Evolutionary conservation across 1,140 invertebrate species (phyloP), one percentile per base, ranked within the genome.

Genomic region (Drosophila arawakana): DNA sequence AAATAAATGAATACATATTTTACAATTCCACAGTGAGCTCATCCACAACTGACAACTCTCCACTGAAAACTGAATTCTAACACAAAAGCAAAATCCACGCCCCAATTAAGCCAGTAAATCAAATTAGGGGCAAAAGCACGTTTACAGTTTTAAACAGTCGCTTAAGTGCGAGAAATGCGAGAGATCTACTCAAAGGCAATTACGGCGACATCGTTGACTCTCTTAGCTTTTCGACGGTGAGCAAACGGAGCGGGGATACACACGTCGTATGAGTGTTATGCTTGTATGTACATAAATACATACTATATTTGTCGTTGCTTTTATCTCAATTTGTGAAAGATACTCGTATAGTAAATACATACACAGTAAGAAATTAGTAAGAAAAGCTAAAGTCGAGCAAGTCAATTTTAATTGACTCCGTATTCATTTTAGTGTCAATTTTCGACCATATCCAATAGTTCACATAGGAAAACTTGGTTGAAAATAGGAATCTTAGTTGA

Each of bases 91-190:
- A 11, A 76, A 80, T 72, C 72, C 80, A 68, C 65, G 76, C 74
- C 80, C 74, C 73, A 80, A 80, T 83, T 80, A 80, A 75, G 68
- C 37, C 58, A 15, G 52, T 62, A 85, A 84, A 84, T 83, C 81
- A 80, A 85, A 84, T 84, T 80, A 85, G 73, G 77, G 69, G 77
- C 81, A 85, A 84, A 80, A 80, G 18, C 81, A 84, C 81, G 81
- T 84, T 84, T 80, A 78, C 73, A 60, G 77, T 60, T 80, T 69
- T 73, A 50, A 44, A 60, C 54, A 43, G 55, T 71, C 37, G 60
- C 35, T 37, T 25, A 21, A 59, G 55, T 35, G 30, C 41, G 55
- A 52, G 50, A 52, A 34, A 34, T 52, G 21, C 55, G 62, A 44
- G 55, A 71, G 52, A 71, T 67, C 61, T 58, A 60, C 73, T 47